phyloP scores from a whole-genome alignment of 1,140 invertebrate species.

The Meloidogyne floridensis region DNA sequence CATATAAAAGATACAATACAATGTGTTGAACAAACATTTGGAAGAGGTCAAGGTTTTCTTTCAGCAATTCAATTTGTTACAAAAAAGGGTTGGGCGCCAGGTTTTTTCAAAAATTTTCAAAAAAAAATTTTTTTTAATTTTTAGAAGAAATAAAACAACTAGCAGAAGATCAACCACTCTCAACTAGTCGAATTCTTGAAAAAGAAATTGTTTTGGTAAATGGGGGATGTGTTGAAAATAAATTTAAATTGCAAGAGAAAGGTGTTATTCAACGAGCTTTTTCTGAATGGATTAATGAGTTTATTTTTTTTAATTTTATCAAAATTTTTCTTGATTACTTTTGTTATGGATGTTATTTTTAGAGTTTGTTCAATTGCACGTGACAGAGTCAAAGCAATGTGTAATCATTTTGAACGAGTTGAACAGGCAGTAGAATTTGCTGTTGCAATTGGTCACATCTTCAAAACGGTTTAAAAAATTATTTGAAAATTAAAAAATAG shows the following conservation, averaged over 20 bases:
- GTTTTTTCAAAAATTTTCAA: constrained; percentile 26
- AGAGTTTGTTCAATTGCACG: constrained; percentile 41
- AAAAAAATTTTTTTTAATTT: constrained; percentile 33
- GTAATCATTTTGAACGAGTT: constrained; percentile 43
- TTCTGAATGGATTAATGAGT: constrained; percentile 42
- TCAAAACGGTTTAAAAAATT: constrained; percentile 41
- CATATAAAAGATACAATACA: constrained; percentile 43
- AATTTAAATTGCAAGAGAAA: background rate
- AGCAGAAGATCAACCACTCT: constrained; percentile 38
- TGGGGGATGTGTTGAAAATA: constrained; percentile 10
- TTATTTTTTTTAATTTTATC: constrained; percentile 12
- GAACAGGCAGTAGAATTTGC: constrained; percentile 49
- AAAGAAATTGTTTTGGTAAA: constrained; percentile 39
- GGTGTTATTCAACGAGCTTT: constrained; percentile 33
- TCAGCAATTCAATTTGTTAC: constrained; percentile 44
- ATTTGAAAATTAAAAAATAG: constrained; percentile 1
- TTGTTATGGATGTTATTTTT: background rate
- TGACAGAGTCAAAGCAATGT: constrained; percentile 45
- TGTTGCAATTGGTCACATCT: constrained; percentile 46
- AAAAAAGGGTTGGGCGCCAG: constrained; percentile 47
- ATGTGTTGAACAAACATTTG: constrained; percentile 50
- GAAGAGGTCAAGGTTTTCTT: constrained; percentile 32
- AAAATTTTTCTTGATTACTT: too few species aligned
- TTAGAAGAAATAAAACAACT: constrained; percentile 38
- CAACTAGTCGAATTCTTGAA: constrained; percentile 23